phyloP scores from a whole-genome alignment of 2,113 vertebrate species.

The Calyptomena viridis region DNA sequence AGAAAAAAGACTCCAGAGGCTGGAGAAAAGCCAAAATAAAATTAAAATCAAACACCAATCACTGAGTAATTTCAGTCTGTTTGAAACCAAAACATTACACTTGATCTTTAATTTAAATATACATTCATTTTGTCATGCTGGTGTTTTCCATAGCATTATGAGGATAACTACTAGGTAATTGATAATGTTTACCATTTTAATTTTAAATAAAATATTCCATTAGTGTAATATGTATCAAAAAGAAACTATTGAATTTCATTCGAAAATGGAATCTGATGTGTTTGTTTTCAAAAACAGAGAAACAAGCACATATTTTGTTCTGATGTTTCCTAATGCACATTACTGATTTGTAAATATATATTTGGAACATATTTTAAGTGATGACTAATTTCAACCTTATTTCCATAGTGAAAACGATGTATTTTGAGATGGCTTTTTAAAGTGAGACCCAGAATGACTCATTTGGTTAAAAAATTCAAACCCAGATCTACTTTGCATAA shows the following conservation, averaged over 20 bases:
- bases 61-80: neutral
- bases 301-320: neutral
- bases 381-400: constrained; percentile 26
- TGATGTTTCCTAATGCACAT: neutral
- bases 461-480: constrained; percentile 56
- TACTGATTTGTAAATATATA: neutral
- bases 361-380: neutral
- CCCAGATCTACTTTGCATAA: constrained; percentile 35
- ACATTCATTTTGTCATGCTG: neutral
- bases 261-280: neutral
- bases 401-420: neutral
- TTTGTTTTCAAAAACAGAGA: neutral
- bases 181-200: neutral
- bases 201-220: neutral
- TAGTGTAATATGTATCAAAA: neutral
- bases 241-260: neutral
- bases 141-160: neutral
- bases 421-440: constrained; percentile 22
- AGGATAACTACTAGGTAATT: neutral
- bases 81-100: neutral
- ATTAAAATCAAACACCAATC: rapidly evolving
- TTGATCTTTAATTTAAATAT: neutral
- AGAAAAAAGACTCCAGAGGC: neutral
- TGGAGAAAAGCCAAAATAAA: neutral
- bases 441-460: neutral